A percentile compares a stretch with the other conserved stretches of the same genome.
Conservation (phyloP, 1,140 invertebrate species). For the Drosophila pachea region DNA sequence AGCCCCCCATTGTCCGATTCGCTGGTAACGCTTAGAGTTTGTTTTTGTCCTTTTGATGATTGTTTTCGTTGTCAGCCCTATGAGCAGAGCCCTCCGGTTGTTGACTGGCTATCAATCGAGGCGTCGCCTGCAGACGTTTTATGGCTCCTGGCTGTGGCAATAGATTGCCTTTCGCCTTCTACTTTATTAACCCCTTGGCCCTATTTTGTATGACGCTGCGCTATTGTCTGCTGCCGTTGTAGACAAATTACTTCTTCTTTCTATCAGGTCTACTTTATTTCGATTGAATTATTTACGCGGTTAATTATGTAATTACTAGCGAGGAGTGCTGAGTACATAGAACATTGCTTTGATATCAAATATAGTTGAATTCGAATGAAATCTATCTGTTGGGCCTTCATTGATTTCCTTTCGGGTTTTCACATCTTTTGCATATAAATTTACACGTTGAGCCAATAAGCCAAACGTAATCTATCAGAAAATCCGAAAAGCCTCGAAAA, state of each 20-base stretch:
- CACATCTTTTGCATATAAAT: slow-evolving; percentile 26
- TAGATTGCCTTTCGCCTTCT: slow-evolving; percentile 11
- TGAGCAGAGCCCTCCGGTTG: slow-evolving; percentile 3
- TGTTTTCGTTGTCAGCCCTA: slow-evolving; percentile 28
- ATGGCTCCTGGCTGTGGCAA: slow-evolving; percentile 9
- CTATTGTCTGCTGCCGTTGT: not conserved
- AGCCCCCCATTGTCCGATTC: slow-evolving; percentile 1
- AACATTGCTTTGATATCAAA: no score
- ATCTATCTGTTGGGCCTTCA: not conserved
- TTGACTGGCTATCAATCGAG: slow-evolving; percentile 22
- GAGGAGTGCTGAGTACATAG: no score
- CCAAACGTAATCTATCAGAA: not conserved
- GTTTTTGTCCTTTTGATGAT: slow-evolving; percentile 31
- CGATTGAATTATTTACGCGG: not conserved
- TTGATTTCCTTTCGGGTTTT: not conserved
- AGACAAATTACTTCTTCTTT: slow-evolving; percentile 1
- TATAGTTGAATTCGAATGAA: no score
- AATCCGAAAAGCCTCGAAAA: slow-evolving; percentile 17
- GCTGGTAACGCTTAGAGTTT: slow-evolving; percentile 17
- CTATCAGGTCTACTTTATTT: not conserved
- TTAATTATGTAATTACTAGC: not conserved
- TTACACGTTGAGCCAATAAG: not conserved
- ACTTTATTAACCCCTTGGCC: slow-evolving; percentile 12
- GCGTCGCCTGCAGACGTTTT: slow-evolving; percentile 22
- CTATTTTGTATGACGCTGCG: not conserved